Conservation (phyloP, 2,113 vertebrate genomes). For the Peromyscus californicus region DNA sequence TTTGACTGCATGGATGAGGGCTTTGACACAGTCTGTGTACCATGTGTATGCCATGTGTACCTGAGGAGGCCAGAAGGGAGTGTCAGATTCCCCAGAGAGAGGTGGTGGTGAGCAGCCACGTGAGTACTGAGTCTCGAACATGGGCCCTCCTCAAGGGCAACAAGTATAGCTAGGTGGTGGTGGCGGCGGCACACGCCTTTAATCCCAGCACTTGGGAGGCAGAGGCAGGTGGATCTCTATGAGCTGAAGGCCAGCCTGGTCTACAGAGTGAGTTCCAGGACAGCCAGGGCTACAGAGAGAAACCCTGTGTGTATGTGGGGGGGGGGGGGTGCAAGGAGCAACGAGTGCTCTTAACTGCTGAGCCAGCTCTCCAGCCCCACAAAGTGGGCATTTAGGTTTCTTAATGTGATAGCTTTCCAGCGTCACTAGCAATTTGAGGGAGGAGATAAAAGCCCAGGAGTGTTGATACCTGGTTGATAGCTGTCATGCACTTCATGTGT, state of each 20-base stretch:
- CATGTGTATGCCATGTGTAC: not conserved
- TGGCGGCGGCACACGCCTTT: not conserved
- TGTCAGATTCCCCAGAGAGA: not conserved
- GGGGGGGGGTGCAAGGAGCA: too few species aligned
- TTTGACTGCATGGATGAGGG: not conserved
- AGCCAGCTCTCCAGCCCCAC: not conserved
- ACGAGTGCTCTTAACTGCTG: not conserved
- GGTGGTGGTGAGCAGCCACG: not conserved
- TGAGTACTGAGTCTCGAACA: not conserved
- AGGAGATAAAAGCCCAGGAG: not conserved
- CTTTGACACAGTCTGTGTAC: not conserved
- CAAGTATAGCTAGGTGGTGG: not conserved
- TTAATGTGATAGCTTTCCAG: not conserved
- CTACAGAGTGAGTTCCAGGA: not conserved
- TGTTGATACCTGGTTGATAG: not conserved
- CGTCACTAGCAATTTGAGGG: constrained; percentile 1
- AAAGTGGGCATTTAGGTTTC: not conserved
- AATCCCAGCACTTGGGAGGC: not conserved
- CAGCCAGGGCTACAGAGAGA: not conserved
- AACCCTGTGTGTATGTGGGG: not conserved
- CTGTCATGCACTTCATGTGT: not conserved
- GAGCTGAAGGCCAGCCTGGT: not conserved
- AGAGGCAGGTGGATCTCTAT: not conserved
- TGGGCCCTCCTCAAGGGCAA: not conserved
- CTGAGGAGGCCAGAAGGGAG: not conserved